A percentile compares a stretch with the other conserved stretches of the same genome.
These are phyloP conservation scores for Apis mellifera DNA, from an alignment of 1,140 invertebrate species.

Conservation along the genomic window Amel_HAv3.1 CM009938.2:5425001-5425500, in stretches of 20 bases:
- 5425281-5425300: conserved; percentile 3
- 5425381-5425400: too few species aligned
- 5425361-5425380: too few species aligned
- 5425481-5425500: too few species aligned
- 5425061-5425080: conserved; percentile 18
- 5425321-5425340: conserved; percentile 28
- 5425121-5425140: conserved; percentile 25
- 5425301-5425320: not conserved
- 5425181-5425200: conserved; percentile 47
- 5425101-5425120: conserved; percentile 57
- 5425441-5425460: too few species aligned
- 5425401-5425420: too few species aligned
- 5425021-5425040: not conserved
- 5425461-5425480: too few species aligned
- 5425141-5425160: conserved; percentile 46
- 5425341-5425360: too few species aligned
- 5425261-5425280: not conserved
- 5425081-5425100: conserved; percentile 47
- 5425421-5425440: too few species aligned
- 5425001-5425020: not conserved
- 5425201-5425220: not conserved
- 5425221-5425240: conserved; percentile 11
- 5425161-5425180: conserved; percentile 54
- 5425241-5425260: conserved; percentile 15
- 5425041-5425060: not conserved